A percentile compares a stretch with the other conserved stretches of the same genome.
Evolutionary conservation across 2,888 invertebrate genomes (phyloP).

Genomic region (Spodoptera picta): DNA sequence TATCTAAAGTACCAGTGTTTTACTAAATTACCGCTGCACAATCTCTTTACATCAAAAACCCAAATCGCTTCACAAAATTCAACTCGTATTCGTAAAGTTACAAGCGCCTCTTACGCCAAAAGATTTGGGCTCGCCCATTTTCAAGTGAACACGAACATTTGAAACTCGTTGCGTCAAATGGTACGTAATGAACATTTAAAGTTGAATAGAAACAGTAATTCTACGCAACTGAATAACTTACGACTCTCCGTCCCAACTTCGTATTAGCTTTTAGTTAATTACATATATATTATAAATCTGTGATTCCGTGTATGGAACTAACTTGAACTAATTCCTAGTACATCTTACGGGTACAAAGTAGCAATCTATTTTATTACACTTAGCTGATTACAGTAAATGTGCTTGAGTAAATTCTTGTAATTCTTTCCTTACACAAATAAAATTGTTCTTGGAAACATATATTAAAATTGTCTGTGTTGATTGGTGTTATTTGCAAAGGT

Average conservation of each 20-base stretch:
- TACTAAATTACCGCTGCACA: too few species aligned
- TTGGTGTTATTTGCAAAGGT: too few species aligned
- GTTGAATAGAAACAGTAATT: conserved; percentile 35
- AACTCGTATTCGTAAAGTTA: too few species aligned
- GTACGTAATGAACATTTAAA: conserved; percentile 35
- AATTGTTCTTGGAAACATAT: too few species aligned
- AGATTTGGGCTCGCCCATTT: not conserved
- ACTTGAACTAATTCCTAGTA: conserved; percentile 11
- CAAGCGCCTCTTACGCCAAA: not conserved
- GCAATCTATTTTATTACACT: conserved; percentile 10
- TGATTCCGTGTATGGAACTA: conserved; percentile 27
- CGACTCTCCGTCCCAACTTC: conserved; percentile 1
- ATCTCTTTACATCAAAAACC: too few species aligned
- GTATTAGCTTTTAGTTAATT: conserved; percentile 39
- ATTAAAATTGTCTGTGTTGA: too few species aligned
- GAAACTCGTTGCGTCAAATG: conserved; percentile 21
- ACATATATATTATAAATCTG: conserved; percentile 35
- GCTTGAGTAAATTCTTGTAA: too few species aligned
- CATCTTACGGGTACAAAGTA: conserved; percentile 1
- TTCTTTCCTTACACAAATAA: too few species aligned
- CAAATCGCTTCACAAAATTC: too few species aligned
- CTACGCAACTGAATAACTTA: conserved; percentile 38
- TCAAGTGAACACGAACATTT: conserved; percentile 9
- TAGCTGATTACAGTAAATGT: conserved; percentile 8
- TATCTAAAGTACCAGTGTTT: too few species aligned